Percentiles rank a stretch among this genome's conserved stretches.
phyloP scores from a whole-genome alignment of 2,797 vertebrate genomes.

The Gymnoscopelus braueri region DNA sequence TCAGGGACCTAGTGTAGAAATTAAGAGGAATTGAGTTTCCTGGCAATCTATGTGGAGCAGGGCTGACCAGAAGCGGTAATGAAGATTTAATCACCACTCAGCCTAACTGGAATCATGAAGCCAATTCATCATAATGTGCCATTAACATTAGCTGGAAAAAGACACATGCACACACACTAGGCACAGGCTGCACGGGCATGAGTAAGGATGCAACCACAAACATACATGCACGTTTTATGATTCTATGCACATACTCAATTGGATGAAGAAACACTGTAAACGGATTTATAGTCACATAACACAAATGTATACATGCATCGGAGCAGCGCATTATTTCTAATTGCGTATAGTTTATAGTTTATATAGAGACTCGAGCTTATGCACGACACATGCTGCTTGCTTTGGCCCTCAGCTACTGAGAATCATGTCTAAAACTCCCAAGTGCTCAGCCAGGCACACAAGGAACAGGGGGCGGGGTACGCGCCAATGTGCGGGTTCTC shows the following conservation, averaged over 20 bases:
- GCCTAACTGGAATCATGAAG: slow-evolving; percentile 67
- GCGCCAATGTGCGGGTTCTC: slow-evolving; percentile 34
- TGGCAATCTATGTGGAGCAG: slow-evolving; percentile 70
- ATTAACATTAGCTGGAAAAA: slow-evolving; percentile 56
- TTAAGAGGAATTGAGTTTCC: slow-evolving; percentile 74
- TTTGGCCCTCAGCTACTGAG: slow-evolving; percentile 12
- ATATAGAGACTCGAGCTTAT: no score
- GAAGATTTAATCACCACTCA: slow-evolving; percentile 81
- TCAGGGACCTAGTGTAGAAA: slow-evolving; percentile 62
- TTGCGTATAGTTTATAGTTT: no score
- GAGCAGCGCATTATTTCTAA: no score
- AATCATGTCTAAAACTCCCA: slow-evolving; percentile 6
- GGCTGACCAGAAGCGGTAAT: slow-evolving; percentile 78
- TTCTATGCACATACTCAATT: no score
- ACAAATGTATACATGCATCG: neutral
- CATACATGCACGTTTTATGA: slow-evolving; percentile 5
- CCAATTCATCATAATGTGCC: slow-evolving; percentile 75
- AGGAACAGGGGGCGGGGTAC: slow-evolving; percentile 38
- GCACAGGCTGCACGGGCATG: slow-evolving; percentile 3
- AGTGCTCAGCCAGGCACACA: slow-evolving; percentile 32
- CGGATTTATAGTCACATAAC: no score
- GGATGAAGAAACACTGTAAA: no score
- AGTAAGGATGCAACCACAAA: slow-evolving; percentile 4
- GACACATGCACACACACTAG: slow-evolving; percentile 6
- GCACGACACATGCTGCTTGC: slow-evolving; percentile 3